Evolutionary conservation across 2,888 invertebrate species (phyloP), one percentile per base, ranked within the genome.

Genomic region (Mamestra brassicae): DNA sequence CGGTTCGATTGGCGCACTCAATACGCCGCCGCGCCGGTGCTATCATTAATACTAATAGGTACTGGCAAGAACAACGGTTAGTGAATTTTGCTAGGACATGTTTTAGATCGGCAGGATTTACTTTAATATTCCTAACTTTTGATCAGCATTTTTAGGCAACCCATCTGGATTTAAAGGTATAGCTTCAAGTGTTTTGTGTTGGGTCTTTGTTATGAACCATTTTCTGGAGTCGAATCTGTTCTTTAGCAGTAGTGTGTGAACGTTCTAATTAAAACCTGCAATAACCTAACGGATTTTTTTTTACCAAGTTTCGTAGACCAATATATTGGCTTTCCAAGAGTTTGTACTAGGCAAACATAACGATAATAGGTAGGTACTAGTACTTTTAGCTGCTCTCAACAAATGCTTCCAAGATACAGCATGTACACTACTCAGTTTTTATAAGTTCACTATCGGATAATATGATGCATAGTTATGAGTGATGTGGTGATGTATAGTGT

Each of bases 11-110:
- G 84, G 72, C 84, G 68, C 81, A 67, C 82, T 89, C 89, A 88
- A 90, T 90, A 86, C 87, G 64, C 76, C 73, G 77, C 82, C 82
- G 76, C 87, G 64, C 76, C 73, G 77, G 82, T 81, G 76, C 85
- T 88, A 87, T 89, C 90, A 90, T 90, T 89, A 89, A 84, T 85
- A 81, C 81, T 87, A 87, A 88, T 86, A 88, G 86, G 85, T 88
- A 90, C 84, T 73, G 79, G 10, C 55, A 65, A 1, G 6, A 52
- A 67, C 69, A 74, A 54, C 54, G 36, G 6, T 26, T 26, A 1
- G 6, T 10, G 42, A 54, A 34, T 42, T 15, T 0, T 50, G 11
- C 7, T 17, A 26, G 10, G 42, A 70, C 3, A 57, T n/a, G 1
- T 26, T 62, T 78, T 45, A n/a, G 47, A 17, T 52, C n/a, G 3